Conservation (phyloP, 2,797 vertebrate genomes). For the Acestrorhynchus altus region DNA sequence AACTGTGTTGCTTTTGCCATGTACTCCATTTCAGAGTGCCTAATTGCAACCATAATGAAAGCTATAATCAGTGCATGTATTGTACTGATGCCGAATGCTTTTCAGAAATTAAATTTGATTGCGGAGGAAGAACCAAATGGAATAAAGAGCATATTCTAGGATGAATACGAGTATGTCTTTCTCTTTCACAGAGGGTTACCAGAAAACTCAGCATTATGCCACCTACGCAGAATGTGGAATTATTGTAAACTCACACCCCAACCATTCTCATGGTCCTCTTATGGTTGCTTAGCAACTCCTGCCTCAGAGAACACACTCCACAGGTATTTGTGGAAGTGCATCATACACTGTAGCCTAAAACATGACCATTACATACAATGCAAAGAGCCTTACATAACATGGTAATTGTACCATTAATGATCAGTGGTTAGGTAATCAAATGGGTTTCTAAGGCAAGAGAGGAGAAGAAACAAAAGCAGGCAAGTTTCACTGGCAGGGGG, state of each 20-base stretch:
- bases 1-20: background rate
- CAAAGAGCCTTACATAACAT: background rate
- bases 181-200: conserved; percentile 4
- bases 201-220: conserved; percentile 18
- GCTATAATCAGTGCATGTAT: background rate
- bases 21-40: background rate
- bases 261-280: conserved; percentile 44
- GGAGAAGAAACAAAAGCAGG: background rate
- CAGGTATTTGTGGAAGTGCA: conserved; percentile 44
- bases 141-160: conserved; percentile 3
- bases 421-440: background rate
- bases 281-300: conserved; percentile 58
- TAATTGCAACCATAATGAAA: background rate
- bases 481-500: background rate
- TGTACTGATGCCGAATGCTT: background rate
- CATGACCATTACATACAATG: background rate
- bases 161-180: background rate
- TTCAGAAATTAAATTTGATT: background rate
- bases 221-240: conserved; percentile 38
- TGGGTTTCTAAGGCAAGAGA: background rate
- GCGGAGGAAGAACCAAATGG: background rate
- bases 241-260: conserved; percentile 40
- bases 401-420: background rate
- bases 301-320: conserved; percentile 43
- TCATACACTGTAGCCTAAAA: background rate